Conservation (phyloP, 2,113 vertebrate genomes). For the Tauraco erythrolophus region DNA sequence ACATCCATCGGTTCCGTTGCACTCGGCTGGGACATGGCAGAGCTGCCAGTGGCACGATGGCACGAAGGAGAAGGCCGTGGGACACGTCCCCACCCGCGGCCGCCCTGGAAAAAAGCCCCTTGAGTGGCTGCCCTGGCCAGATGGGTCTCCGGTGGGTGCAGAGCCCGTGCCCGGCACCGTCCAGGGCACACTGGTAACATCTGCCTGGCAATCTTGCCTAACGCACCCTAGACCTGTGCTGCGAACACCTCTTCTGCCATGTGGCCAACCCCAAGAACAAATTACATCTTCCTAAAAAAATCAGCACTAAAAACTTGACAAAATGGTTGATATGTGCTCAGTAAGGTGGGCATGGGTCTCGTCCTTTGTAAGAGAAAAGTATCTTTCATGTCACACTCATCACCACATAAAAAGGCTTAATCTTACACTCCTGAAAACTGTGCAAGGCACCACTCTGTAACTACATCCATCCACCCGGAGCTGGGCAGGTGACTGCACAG, state of each 20-base stretch:
- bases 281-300: neutral
- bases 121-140: rapidly evolving
- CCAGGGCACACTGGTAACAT: neutral
- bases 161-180: neutral
- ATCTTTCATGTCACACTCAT: neutral
- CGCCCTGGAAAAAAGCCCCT: neutral
- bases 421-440: neutral
- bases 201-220: neutral
- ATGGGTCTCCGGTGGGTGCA: neutral
- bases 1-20: neutral
- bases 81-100: rapidly evolving
- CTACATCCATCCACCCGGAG: neutral
- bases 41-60: neutral
- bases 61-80: neutral
- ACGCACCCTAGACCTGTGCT: rapidly evolving
- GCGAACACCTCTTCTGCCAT: neutral
- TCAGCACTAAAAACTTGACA: neutral
- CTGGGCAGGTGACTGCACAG: neutral
- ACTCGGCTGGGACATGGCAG: neutral
- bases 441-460: neutral
- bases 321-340: neutral
- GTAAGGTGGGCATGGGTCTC: neutral
- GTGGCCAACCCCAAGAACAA: neutral
- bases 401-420: neutral
- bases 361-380: neutral